Evolutionary conservation across 1,140 invertebrate species (phyloP), one percentile per base, ranked within the genome.

Genomic region (Pogonognathellus flavescens): DNA sequence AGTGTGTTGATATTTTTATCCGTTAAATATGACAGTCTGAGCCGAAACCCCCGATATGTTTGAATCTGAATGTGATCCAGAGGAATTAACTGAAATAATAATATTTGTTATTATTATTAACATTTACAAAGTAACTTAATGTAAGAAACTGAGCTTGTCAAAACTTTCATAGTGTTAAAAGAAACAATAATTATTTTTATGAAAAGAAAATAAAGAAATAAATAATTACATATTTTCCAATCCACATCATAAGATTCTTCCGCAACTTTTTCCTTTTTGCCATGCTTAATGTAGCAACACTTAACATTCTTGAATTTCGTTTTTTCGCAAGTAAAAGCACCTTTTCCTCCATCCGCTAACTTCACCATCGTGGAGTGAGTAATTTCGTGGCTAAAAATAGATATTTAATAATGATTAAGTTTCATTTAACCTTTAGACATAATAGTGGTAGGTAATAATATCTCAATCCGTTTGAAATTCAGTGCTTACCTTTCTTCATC

Each of bases 351-450:
- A 14, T 76, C 70, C 9, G 31, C 70, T 16, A 41, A 11, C 18
- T 76, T 76, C 14, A 76, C 70, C 25, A 76, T 50, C 7, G 70
- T 31, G 0, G 70, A 76, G 16, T 76, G 70, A n/a, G 70, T 76
- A n/a, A 76, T 76, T 76, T 76, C 70, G 16, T 76, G 70, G 9
- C 70, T 76, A 72, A 62, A 62, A 14, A 50, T 14, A 6, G n/a
- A 49, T 9, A 50, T 50, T 41, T 16, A 76, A 22, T 66, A 11
- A 66, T n/a, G n/a, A n/a, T n/a, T n/a, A n/a, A n/a, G n/a, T n/a
- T n/a, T n/a, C n/a, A n/a, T n/a, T n/a, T n/a, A n/a, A n/a, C n/a
- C n/a, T n/a, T n/a, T n/a, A n/a, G n/a, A n/a, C n/a, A n/a, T 55
- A 3, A 62, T 9, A 20, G 25, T 22, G 20, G 18, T 53, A 13